Evolutionary conservation across 2,797 vertebrate species (phyloP), one percentile per base, ranked within the genome.

Genomic region (Leuciscus waleckii): DNA sequence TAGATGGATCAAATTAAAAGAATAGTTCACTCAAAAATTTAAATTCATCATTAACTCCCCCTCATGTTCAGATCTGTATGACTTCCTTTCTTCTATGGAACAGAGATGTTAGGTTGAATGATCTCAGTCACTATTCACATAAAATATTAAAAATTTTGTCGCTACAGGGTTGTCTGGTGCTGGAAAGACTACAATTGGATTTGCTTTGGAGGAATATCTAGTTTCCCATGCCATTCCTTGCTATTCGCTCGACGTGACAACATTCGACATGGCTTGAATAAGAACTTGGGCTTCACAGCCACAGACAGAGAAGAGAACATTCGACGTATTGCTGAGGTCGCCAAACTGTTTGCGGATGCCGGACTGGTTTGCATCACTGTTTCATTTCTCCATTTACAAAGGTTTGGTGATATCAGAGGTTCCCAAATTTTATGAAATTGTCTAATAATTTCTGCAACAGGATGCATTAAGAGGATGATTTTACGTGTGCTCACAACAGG

Each of bases 201-300:
- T 99, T 91, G 98, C 98, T 43, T 91, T 99, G 91, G 98, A 99
- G 63, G 98, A 99, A 89, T 98, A 96, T 85, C 92, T 99, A 1
- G 95, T 99, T 19, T 95, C 97, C 63, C 96, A 98, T 0, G 96
- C 94, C 71, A 99, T 99, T 89, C 98, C 98, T 0, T 99, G 98
- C 92, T 99, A 99, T 90, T 99, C 98, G 2, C 93, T 99, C 85
- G 98, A 99, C 0, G 98, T 0, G 98, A 99, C 92, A 99, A 99
- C 5, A 96, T 99, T 43, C 96, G 98, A 0, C 98, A 98, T 0
- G 98, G 98, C 81, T 90, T 99, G 79, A 99, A 99, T 92, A 99
- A 95, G 92, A 98, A 99, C 89, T 93, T 99, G 29, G 97, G 98
- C 17, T 99, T 99, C 92, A 94, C 96, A 0, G 29, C 97, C 0